These are phyloP conservation scores for Trigoniulus corallinus DNA, from an alignment of 1,140 invertebrate species.

Conservation along the genomic window DNA sequence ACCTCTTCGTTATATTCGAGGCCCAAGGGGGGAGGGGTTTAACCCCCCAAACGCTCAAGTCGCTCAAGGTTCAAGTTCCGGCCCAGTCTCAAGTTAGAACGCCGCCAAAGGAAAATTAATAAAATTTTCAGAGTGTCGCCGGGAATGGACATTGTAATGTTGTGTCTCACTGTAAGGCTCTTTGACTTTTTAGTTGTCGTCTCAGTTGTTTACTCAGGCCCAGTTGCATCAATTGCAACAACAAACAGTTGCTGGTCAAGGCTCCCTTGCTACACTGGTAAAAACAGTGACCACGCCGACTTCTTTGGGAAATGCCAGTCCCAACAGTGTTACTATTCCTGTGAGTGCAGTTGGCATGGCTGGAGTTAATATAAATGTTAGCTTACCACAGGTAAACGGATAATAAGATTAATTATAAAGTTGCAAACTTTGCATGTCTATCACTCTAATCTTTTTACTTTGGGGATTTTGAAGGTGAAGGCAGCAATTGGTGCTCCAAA, in stretches of 20 bases:
- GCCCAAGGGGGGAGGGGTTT: slow-evolving; percentile 38
- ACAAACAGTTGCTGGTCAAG: slow-evolving; percentile 18
- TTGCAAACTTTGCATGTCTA: not conserved
- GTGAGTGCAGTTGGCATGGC: slow-evolving; percentile 15
- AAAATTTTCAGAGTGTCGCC: too few relatives aligned
- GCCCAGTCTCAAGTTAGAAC: slow-evolving; percentile 7
- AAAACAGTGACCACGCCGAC: slow-evolving; percentile 34
- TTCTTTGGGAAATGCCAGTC: slow-evolving; percentile 17
- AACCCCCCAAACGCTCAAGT: slow-evolving; percentile 21
- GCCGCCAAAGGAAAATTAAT: not conserved
- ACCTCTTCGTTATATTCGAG: slow-evolving; percentile 47
- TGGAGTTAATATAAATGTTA: slow-evolving; percentile 16
- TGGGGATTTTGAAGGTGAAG: too few relatives aligned
- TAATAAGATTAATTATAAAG: too few relatives aligned
- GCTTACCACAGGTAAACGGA: slow-evolving; percentile 13
- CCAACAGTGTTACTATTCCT: slow-evolving; percentile 26
- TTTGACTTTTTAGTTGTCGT: slow-evolving; percentile 22
- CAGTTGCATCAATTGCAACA: slow-evolving; percentile 28
- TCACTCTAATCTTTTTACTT: too few relatives aligned
- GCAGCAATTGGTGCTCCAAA: not conserved
- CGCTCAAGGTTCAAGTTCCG: slow-evolving; percentile 12
- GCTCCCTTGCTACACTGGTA: slow-evolving; percentile 37
- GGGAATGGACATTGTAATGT: not conserved
- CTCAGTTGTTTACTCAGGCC: slow-evolving; percentile 38
- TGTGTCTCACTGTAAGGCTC: not conserved